Conservation (phyloP, 1,140 invertebrate species). For the Ceratina japonica region DNA sequence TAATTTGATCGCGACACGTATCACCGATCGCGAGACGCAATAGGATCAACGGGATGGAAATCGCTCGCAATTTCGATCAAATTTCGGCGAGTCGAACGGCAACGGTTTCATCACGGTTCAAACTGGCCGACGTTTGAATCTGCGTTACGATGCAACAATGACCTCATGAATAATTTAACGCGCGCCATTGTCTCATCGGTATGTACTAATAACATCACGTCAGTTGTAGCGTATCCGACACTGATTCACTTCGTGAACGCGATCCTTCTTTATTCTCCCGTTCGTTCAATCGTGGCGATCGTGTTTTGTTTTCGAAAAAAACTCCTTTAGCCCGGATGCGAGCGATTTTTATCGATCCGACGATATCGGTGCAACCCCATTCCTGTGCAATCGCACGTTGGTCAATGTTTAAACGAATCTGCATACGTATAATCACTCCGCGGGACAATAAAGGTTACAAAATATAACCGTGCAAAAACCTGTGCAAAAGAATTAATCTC, state of each 20-base stretch:
- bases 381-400: background rate
- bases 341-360: slow-evolving; percentile 31
- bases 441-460: background rate
- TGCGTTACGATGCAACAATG: slow-evolving; percentile 46
- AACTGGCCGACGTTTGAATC: slow-evolving; percentile 43
- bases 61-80: slow-evolving; percentile 13
- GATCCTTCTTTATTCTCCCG: slow-evolving; percentile 30
- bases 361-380: slow-evolving; percentile 1
- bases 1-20: background rate
- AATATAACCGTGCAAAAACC: background rate
- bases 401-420: background rate
- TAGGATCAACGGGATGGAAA: background rate
- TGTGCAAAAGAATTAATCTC: background rate
- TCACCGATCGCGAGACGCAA: background rate
- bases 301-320: slow-evolving; percentile 25
- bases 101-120: slow-evolving; percentile 25
- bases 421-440: background rate
- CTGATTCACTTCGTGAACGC: slow-evolving; percentile 43
- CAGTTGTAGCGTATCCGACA: slow-evolving; percentile 45
- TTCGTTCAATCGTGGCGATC: slow-evolving; percentile 8
- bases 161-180: slow-evolving; percentile 63
- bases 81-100: slow-evolving; percentile 12
- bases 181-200: slow-evolving; percentile 53
- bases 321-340: slow-evolving; percentile 16
- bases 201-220: slow-evolving; percentile 54